phyloP scores from a whole-genome alignment of 2,888 invertebrate species.

The Conops quadrifasciatus region DNA sequence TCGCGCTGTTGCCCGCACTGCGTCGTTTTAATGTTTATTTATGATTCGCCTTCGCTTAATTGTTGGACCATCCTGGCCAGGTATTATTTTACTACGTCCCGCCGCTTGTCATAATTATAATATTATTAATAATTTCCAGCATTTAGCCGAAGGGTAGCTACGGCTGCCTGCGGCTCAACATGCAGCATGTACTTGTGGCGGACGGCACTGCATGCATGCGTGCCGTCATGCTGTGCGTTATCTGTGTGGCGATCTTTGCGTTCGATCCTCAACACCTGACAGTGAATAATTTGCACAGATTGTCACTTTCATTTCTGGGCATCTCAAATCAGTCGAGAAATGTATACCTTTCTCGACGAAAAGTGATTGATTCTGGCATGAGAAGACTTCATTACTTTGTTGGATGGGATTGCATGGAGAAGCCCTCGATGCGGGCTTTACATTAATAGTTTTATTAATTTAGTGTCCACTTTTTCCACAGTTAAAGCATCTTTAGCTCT shows the following conservation, averaged over 20 bases:
- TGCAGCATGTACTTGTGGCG: not conserved
- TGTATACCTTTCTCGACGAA: not conserved
- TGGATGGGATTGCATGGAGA: no score
- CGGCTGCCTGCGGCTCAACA: not conserved
- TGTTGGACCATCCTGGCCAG: slow-evolving; percentile 1
- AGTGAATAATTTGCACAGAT: slow-evolving; percentile 33
- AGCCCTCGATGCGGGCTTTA: no score
- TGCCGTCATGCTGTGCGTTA: not conserved
- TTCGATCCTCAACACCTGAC: slow-evolving; percentile 34
- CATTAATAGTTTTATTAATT: no score
- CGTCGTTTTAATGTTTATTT: slow-evolving; percentile 26
- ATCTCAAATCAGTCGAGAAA: not conserved
- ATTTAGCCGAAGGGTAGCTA: slow-evolving; percentile 24
- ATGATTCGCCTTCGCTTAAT: slow-evolving; percentile 9
- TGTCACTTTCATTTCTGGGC: slow-evolving; percentile 26
- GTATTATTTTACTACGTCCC: slow-evolving; percentile 40
- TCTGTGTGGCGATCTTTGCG: slow-evolving; percentile 1
- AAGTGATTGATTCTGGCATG: no score
- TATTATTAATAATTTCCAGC: slow-evolving; percentile 49
- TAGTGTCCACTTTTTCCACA: no score
- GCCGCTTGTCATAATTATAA: slow-evolving; percentile 50
- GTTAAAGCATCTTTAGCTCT: no score
- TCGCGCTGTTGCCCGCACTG: not conserved
- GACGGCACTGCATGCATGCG: slow-evolving; percentile 5
- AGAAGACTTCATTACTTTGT: no score